Conservation (phyloP, 1,140 invertebrate genomes). For the Carposina sasakii region DNA sequence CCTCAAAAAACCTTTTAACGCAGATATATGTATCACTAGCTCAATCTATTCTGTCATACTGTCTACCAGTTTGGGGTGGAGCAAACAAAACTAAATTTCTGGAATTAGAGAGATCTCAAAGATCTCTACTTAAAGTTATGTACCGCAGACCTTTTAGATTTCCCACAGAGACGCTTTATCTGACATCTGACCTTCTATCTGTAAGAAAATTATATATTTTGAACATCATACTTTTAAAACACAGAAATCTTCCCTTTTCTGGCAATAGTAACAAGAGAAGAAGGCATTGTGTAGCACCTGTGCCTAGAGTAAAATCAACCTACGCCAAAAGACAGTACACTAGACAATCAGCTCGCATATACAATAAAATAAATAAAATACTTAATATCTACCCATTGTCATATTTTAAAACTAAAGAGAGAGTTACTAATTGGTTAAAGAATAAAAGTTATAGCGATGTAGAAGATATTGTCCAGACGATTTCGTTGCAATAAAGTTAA, state of each 20-base stretch:
- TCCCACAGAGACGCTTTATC: not conserved
- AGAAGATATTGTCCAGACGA: no score
- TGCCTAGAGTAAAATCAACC: no score
- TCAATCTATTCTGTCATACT: conserved; percentile 3
- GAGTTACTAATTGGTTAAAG: no score
- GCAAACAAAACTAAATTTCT: conserved; percentile 1
- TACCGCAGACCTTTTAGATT: not conserved
- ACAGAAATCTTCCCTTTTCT: not conserved
- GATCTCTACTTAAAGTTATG: conserved; percentile 3
- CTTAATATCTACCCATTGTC: no score
- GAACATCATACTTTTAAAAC: not conserved
- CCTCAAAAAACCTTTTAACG: not conserved
- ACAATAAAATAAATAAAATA: no score
- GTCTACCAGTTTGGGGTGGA: conserved; percentile 7
- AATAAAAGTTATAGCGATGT: no score
- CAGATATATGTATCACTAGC: conserved; percentile 5
- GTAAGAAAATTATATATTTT: conserved; percentile 6
- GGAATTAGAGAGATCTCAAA: conserved; percentile 1
- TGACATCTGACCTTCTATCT: not conserved
- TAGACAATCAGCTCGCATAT: no score
- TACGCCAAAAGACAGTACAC: no score
- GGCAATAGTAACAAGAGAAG: no score
- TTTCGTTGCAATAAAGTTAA: no score
- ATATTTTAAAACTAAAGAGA: no score
- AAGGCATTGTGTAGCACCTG: no score